phyloP scores from a whole-genome alignment of 2,113 vertebrate species.

The Corydoras maculifer region DNA sequence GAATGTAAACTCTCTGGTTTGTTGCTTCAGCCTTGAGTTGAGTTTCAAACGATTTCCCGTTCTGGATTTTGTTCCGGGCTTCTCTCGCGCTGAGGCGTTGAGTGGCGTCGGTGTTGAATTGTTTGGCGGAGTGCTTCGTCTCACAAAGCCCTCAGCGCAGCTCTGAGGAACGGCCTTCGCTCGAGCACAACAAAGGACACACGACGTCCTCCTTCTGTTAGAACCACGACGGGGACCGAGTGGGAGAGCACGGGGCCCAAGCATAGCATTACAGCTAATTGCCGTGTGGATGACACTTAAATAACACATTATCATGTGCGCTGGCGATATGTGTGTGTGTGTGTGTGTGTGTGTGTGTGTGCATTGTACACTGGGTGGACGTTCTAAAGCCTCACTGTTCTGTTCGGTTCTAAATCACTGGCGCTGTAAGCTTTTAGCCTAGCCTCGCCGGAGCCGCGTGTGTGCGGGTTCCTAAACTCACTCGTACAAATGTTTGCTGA shows the following conservation, averaged over 20 bases:
- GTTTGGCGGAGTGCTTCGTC: background rate
- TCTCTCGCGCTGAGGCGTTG: too few relatives aligned
- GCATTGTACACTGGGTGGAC: background rate
- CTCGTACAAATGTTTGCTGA: too few relatives aligned
- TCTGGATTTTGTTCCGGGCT: too few relatives aligned
- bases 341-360: background rate
- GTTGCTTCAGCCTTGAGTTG: too few relatives aligned
- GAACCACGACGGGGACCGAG: background rate
- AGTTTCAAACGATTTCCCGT: too few relatives aligned
- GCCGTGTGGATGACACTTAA: constrained; percentile 7
- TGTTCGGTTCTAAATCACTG: background rate
- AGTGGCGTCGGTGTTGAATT: background rate
- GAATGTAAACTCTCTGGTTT: too few relatives aligned
- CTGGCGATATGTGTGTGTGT: background rate
- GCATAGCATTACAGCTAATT: background rate
- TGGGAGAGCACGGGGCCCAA: background rate
- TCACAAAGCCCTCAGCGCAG: background rate
- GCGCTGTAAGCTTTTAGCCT: too few relatives aligned
- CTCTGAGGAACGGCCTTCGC: background rate
- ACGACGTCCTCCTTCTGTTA: background rate
- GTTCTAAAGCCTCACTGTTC: background rate
- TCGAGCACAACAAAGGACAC: background rate
- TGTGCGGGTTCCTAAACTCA: too few relatives aligned
- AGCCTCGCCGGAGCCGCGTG: too few relatives aligned
- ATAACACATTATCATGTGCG: background rate